Evolutionary conservation across 2,888 invertebrate genomes (phyloP), one percentile per base, ranked within the genome.

Genomic region (Baccha elongata): DNA sequence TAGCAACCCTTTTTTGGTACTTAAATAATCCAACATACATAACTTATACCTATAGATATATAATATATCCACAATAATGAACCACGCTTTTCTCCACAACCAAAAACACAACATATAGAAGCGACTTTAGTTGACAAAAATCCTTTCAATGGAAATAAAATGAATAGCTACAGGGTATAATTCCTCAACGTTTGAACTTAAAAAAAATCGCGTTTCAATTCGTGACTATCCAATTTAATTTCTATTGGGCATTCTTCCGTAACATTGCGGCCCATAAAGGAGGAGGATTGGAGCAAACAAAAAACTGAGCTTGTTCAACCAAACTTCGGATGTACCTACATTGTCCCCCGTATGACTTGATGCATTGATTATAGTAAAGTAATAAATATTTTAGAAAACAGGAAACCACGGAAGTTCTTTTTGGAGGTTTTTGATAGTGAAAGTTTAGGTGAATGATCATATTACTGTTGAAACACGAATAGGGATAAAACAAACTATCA

Each of bases 141-240:
- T 65, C 64, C 64, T 71, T 64, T 69, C 48, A 71, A 69, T 71
- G 58, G 32, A 65, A 71, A 78, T 72, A 72, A 78, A 78, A 72
- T 78, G 65, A 78, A 78, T 78, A 46, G 78, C 78, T 67, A 42
- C 58, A 42, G 74, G 78, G 58, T 65, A 65, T 53, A 78, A 65
- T 78, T 78, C 52, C 50, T 58, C 42, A 74, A 37, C 19, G 65
- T 26, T 67, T 67, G 32, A 60, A 67, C 21, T 32, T 23, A 23
- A 46, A 55, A 32, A 65, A 10, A 58, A 15, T 60, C 58, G 26
- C 46, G 13, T 19, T 64, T 64, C 72, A 64, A 58, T 48, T 76
- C 72, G 65, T 72, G 78, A 65, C 65, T 72, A 72, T 78, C 72
- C 72, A 72, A 72, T 72, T 78, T 72, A 65, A 72, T 72, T 78